These are phyloP conservation scores for Crossocerus cetratus DNA, from an alignment of 2,888 invertebrate genomes.

Conservation along the genomic window DNA sequence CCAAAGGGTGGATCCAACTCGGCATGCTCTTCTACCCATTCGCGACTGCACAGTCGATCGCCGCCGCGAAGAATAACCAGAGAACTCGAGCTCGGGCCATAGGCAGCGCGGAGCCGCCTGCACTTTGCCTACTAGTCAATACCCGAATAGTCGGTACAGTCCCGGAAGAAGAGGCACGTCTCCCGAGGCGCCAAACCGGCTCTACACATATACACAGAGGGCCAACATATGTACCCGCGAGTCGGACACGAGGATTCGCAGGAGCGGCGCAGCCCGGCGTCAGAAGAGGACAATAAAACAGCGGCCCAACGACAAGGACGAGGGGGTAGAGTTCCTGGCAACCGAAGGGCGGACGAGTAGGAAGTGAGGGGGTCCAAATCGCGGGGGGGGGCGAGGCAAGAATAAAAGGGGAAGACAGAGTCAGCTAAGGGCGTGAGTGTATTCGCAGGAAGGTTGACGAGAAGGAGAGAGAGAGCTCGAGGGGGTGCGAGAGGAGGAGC, in stretches of 20 bases:
- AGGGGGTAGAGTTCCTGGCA: not conserved
- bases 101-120: too few species aligned
- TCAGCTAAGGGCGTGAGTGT: constrained; percentile 2
- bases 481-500: constrained; percentile 8
- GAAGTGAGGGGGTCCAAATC: constrained; percentile 10
- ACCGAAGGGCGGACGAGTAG: constrained; percentile 17
- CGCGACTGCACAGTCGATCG: too few species aligned
- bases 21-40: too few species aligned
- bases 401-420: not conserved
- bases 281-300: not conserved
- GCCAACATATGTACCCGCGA: not conserved
- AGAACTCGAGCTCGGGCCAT: too few species aligned
- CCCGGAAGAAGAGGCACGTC: not conserved
- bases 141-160: too few species aligned
- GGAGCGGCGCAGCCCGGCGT: not conserved
- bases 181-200: not conserved
- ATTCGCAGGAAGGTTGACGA: constrained; percentile 6
- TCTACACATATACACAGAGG: not conserved
- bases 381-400: not conserved
- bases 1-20: not conserved
- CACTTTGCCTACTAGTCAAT: too few species aligned
- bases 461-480: not conserved
- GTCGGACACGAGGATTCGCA: not conserved
- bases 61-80: too few species aligned
- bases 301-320: not conserved